These are phyloP conservation scores for Pristionchus entomophagus DNA, from an alignment of 2,888 invertebrate genomes.

Conservation along the genomic window DNA sequence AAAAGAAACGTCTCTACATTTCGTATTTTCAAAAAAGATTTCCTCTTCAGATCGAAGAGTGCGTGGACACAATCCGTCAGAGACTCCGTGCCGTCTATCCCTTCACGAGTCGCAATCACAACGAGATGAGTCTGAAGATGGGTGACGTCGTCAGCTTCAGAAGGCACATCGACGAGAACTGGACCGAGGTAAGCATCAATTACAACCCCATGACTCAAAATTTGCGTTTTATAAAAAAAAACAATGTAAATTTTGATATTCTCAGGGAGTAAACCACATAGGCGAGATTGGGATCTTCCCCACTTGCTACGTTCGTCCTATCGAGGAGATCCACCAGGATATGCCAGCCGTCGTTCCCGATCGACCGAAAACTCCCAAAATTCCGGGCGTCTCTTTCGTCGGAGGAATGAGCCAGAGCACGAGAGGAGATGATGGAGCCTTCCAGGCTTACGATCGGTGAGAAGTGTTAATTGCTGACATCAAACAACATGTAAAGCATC, in stretches of 20 bases:
- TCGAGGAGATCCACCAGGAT: conserved; percentile 33
- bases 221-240: too few relatives aligned
- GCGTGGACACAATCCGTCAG: conserved; percentile 47
- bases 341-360: conserved; percentile 50
- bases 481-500: background rate
- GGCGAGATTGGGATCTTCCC: conserved; percentile 73
- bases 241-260: background rate
- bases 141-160: conserved; percentile 65
- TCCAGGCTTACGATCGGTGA: conserved; percentile 24
- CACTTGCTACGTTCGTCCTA: conserved; percentile 62
- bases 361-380: conserved; percentile 64
- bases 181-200: conserved; percentile 63
- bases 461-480: too few relatives aligned
- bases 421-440: background rate
- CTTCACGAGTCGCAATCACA: conserved; percentile 67
- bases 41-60: conserved; percentile 42
- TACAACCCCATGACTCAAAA: too few relatives aligned
- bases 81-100: conserved; percentile 67
- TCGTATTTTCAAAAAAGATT: background rate
- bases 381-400: conserved; percentile 44
- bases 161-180: conserved; percentile 68
- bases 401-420: conserved; percentile 1
- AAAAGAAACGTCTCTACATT: background rate
- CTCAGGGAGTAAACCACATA: conserved; percentile 64
- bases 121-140: conserved; percentile 67